phyloP scores from a whole-genome alignment of 1,140 invertebrate species.

The Drosophila tristis region DNA sequence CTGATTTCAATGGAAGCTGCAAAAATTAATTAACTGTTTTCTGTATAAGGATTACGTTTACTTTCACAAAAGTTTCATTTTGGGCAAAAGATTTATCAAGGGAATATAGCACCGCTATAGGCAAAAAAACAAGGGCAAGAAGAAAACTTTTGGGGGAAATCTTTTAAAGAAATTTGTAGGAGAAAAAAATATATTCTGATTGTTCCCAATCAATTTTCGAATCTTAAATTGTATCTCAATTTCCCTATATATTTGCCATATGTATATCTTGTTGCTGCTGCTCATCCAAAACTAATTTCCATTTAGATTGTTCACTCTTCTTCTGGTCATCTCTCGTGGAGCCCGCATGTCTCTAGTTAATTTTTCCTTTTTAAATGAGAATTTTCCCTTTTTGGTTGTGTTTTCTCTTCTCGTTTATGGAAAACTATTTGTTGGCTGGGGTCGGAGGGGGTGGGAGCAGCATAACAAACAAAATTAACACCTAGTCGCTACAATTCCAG shows the following conservation, averaged over 20 bases:
- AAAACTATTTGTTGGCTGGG: conserved; percentile 54
- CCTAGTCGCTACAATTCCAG: conserved; percentile 76
- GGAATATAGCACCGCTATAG: conserved; percentile 4
- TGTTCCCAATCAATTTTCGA: too few species aligned
- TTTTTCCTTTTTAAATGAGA: conserved; percentile 38
- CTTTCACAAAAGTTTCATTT: conserved; percentile 38
- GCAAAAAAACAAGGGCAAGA: too few species aligned
- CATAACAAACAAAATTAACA: conserved; percentile 74
- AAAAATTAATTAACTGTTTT: conserved; percentile 63
- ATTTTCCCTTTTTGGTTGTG: conserved; percentile 34
- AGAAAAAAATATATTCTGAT: too few species aligned
- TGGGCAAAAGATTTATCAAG: conserved; percentile 11
- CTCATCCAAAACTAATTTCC: conserved; percentile 15
- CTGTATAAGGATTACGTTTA: conserved; percentile 51
- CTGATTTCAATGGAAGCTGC: conserved; percentile 71
- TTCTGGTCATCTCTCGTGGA: not conserved
- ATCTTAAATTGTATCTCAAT: too few species aligned
- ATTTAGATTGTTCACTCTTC: conserved; percentile 36
- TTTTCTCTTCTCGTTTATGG: conserved; percentile 31
- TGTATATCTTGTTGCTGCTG: not conserved
- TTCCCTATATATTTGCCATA: too few species aligned
- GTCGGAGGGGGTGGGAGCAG: conserved; percentile 1
- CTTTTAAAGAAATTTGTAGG: too few species aligned
- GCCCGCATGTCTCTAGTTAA: conserved; percentile 65
- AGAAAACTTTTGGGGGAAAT: too few species aligned